Conservation (phyloP, 2,888 invertebrate species). For the Branchinecta sandiegonensis region DNA sequence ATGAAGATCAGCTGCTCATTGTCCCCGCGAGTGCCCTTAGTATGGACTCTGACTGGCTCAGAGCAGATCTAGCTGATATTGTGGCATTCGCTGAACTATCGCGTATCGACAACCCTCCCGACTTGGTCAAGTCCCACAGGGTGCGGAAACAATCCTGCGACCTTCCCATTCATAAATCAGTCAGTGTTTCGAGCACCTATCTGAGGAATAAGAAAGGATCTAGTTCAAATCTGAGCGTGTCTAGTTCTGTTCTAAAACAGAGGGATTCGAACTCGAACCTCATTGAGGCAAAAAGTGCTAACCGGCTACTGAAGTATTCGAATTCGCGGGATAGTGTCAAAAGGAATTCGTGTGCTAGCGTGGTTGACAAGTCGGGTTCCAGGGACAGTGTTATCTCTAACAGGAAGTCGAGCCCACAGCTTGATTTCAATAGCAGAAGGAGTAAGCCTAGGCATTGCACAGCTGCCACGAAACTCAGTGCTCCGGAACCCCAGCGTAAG, state of each 20-base stretch:
- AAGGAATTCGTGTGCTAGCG: background rate
- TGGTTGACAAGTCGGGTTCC: background rate
- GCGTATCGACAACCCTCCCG: constrained; percentile 7
- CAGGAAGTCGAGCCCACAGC: background rate
- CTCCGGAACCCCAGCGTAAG: background rate
- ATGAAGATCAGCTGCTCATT: constrained; percentile 8
- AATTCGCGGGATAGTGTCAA: constrained; percentile 9
- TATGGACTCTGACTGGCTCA: constrained; percentile 12
- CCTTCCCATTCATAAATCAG: constrained; percentile 4
- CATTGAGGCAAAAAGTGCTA: background rate
- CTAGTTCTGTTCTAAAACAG: constrained; percentile 3
- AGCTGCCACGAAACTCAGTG: background rate
- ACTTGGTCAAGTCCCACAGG: constrained; percentile 10
- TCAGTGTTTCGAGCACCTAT: constrained; percentile 5
- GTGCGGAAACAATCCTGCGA: background rate
- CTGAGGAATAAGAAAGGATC: background rate
- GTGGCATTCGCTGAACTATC: background rate
- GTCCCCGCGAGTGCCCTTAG: constrained; percentile 1
- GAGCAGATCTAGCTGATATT: constrained; percentile 5
- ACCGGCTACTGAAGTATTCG: background rate
- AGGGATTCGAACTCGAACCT: constrained; percentile 7
- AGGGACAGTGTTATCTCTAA: background rate
- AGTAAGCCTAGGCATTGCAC: constrained; percentile 8
- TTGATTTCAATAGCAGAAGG: background rate
- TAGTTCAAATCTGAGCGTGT: background rate